phyloP scores from a whole-genome alignment of 2,113 vertebrate genomes.

The Gobius niger region DNA sequence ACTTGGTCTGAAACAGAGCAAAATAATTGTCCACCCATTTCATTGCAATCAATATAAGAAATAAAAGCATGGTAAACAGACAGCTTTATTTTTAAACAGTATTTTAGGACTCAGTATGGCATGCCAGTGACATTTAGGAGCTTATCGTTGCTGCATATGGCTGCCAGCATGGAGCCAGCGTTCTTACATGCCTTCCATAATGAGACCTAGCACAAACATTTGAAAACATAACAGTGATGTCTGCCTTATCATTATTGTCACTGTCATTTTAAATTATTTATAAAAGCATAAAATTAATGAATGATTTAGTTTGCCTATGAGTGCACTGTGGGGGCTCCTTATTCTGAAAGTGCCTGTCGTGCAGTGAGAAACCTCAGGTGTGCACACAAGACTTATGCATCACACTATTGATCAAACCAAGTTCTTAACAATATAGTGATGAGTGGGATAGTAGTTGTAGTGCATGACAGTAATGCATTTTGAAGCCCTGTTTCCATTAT shows the following conservation, averaged over 20 bases:
- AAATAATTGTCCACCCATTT: conserved; percentile 10
- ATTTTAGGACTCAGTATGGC: neutral
- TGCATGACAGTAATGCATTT: too few species aligned
- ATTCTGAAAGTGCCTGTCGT: neutral
- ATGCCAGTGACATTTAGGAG: neutral
- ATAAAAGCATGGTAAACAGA: too few species aligned
- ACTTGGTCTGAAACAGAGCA: conserved; percentile 86
- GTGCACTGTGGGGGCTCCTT: neutral
- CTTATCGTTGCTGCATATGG: neutral
- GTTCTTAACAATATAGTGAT: too few species aligned
- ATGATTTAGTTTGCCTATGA: neutral
- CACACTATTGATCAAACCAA: too few species aligned
- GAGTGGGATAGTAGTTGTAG: too few species aligned
- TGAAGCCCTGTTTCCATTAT: too few species aligned
- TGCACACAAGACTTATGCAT: neutral
- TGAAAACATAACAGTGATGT: neutral
- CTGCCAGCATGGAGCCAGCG: neutral
- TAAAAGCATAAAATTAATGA: conserved; percentile 5
- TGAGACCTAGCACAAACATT: neutral
- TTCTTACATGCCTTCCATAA: neutral
- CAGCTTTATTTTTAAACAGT: too few species aligned
- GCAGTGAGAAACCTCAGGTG: neutral
- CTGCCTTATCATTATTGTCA: neutral
- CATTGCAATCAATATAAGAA: too few species aligned
- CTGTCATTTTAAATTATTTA: conserved; percentile 3